A percentile compares a stretch with the other conserved stretches of the same genome.
These are phyloP conservation scores for Drosophila guanche DNA, from an alignment of 1,140 invertebrate genomes.

Conservation along the genomic window DNA sequence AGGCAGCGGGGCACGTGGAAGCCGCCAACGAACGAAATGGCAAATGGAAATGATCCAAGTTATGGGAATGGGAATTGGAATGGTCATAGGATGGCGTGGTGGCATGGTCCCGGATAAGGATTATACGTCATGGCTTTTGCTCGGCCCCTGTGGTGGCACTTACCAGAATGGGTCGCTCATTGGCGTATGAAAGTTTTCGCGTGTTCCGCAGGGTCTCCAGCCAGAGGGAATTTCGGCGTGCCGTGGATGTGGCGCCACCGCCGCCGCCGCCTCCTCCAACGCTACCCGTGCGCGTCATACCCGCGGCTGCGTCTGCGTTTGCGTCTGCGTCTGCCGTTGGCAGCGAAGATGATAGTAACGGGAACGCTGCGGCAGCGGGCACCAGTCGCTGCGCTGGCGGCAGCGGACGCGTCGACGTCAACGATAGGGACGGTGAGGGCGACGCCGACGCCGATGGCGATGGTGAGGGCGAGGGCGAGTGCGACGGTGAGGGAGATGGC, in stretches of 20 bases:
- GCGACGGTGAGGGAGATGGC: slow-evolving; percentile 1
- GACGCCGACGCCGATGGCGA: slow-evolving; percentile 3
- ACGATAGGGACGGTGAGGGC: slow-evolving; percentile 16
- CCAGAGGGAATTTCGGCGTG: slow-evolving; percentile 72
- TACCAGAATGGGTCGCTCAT: slow-evolving; percentile 67
- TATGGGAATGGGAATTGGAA: slow-evolving; percentile 11
- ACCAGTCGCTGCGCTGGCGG: not conserved
- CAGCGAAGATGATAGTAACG: slow-evolving; percentile 15
- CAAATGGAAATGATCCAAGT: slow-evolving; percentile 26
- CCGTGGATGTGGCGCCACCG: slow-evolving; percentile 56
- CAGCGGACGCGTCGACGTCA: slow-evolving; percentile 16
- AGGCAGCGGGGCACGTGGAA: slow-evolving; percentile 38
- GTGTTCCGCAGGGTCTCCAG: slow-evolving; percentile 69
- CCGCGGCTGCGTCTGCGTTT: slow-evolving; percentile 12
- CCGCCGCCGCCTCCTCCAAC: slow-evolving; percentile 8
- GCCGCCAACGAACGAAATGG: slow-evolving; percentile 41
- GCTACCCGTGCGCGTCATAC: slow-evolving; percentile 66
- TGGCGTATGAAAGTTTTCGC: slow-evolving; percentile 71
- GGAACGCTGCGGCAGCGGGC: slow-evolving; percentile 1
- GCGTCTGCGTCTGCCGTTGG: slow-evolving; percentile 11
- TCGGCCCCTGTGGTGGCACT: slow-evolving; percentile 20
- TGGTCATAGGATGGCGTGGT: slow-evolving; percentile 34
- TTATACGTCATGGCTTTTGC: slow-evolving; percentile 14
- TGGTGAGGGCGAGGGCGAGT: slow-evolving; percentile 3
- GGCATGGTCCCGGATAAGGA: no score